Percentiles rank a stretch among this genome's conserved stretches.
Evolutionary conservation across 1,140 invertebrate genomes (phyloP).

Genomic region (Zaprionus nigranus): DNA sequence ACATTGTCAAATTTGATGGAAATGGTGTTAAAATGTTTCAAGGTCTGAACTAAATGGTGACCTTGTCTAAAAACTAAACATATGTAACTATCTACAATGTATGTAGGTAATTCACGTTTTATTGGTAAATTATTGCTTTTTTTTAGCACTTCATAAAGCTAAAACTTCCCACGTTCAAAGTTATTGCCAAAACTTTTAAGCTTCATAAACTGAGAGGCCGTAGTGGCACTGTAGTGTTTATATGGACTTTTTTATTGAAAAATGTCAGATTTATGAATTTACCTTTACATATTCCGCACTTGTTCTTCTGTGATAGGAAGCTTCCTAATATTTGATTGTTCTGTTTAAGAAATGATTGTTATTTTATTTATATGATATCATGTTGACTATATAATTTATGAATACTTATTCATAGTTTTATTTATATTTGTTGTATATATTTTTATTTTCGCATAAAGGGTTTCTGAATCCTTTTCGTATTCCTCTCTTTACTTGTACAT

Average conservation of each 20-base stretch:
- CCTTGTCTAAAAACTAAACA: neutral
- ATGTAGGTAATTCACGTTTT: neutral
- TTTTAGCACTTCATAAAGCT: neutral
- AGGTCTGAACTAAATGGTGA: neutral
- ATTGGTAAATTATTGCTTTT: neutral
- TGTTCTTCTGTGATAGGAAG: too few relatives aligned
- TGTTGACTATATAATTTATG: too few relatives aligned
- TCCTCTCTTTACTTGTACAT: neutral
- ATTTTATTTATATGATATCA: too few relatives aligned
- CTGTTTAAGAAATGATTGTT: neutral
- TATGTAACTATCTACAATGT: neutral
- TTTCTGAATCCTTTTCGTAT: neutral
- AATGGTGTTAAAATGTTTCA: neutral
- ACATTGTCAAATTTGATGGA: neutral
- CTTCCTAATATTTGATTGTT: neutral
- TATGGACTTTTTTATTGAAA: neutral
- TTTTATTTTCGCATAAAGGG: too few relatives aligned
- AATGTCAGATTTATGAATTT: neutral
- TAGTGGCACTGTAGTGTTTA: neutral
- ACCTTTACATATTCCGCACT: too few relatives aligned
- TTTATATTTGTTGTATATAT: too few relatives aligned
- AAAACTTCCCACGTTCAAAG: neutral
- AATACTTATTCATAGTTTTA: too few relatives aligned
- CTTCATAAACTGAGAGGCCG: neutral
- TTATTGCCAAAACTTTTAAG: neutral